Conservation (phyloP, 2,797 vertebrate species). For the Eulemur rubriventer region DNA sequence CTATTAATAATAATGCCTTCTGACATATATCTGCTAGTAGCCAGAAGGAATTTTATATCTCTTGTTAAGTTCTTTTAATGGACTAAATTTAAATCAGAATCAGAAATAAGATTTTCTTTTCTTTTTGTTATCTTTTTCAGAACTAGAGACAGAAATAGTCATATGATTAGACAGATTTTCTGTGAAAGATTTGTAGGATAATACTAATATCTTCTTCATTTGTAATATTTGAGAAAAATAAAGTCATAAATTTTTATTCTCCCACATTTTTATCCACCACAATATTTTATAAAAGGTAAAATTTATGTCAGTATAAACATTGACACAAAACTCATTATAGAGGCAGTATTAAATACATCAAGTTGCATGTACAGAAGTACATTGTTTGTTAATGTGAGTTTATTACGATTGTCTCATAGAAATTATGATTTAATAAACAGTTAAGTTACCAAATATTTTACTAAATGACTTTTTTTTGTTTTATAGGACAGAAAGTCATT, state of each 20-base stretch:
- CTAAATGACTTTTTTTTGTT: neutral
- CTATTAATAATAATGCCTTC: neutral
- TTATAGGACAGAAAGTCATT: constrained; percentile 16
- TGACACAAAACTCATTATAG: neutral
- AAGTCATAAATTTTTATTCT: neutral
- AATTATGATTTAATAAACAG: neutral
- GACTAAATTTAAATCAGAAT: neutral
- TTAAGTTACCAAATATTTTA: neutral
- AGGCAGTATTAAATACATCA: neutral
- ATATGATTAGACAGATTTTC: neutral
- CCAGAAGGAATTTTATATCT: neutral
- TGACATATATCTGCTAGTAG: neutral
- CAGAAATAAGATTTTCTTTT: neutral
- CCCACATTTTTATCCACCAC: neutral
- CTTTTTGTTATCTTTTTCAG: neutral
- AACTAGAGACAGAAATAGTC: neutral
- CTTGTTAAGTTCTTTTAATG: neutral
- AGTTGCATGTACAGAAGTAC: neutral
- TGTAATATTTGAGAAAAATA: neutral
- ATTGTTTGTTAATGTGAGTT: neutral
- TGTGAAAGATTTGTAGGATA: neutral
- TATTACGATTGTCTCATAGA: neutral
- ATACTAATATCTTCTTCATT: neutral
- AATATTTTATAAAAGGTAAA: neutral
- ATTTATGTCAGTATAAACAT: neutral